phyloP scores from a whole-genome alignment of 2,113 vertebrate genomes.

The Delphinus delphis region DNA sequence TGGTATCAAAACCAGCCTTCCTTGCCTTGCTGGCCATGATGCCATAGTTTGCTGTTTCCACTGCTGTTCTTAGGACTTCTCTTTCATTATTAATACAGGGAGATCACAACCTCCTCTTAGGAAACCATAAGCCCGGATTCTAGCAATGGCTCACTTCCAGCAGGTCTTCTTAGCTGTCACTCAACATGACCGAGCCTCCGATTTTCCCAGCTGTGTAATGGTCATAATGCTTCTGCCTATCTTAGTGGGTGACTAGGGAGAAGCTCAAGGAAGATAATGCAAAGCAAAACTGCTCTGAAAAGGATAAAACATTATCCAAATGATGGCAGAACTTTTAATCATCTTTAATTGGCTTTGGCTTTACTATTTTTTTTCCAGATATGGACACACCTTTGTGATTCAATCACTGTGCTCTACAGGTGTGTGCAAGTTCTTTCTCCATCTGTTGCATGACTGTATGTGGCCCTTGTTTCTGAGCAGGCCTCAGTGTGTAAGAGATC shows the following conservation, averaged over 20 bases:
- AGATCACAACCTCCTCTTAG: background rate
- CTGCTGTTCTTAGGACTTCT: background rate
- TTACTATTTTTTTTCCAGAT: background rate
- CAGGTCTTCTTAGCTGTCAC: background rate
- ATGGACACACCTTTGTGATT: background rate
- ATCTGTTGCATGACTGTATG: background rate
- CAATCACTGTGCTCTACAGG: background rate
- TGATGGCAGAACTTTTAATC: background rate
- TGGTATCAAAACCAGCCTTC: background rate
- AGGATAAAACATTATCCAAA: background rate
- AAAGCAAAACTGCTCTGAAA: background rate
- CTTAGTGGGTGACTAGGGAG: background rate
- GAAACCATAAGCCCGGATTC: background rate
- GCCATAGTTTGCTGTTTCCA: background rate
- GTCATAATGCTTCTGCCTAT: no score
- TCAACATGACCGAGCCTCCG: background rate
- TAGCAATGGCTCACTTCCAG: background rate
- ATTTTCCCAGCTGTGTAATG: background rate
- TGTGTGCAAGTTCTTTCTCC: background rate
- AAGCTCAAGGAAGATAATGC: background rate
- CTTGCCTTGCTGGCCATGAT: background rate
- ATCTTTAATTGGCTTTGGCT: background rate
- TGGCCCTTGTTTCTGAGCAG: background rate
- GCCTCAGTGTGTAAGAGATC: slow-evolving; percentile 59
- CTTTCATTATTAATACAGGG: background rate